A percentile compares a stretch with the other conserved stretches of the same genome.
phyloP scores from a whole-genome alignment of 2,888 invertebrate genomes.

The Drosophila anceps region DNA sequence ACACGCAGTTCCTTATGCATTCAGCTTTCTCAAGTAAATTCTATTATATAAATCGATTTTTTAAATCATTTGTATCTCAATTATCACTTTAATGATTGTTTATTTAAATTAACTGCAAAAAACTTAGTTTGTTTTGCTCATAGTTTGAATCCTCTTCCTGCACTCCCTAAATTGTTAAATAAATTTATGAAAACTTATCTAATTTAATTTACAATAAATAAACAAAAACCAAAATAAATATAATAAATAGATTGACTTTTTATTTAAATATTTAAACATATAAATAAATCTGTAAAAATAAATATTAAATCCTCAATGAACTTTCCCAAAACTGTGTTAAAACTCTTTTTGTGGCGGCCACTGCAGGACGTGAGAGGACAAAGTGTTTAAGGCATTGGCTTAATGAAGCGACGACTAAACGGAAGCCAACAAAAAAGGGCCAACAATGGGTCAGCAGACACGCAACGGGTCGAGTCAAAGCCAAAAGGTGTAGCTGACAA shows the following conservation, averaged over 20 bases:
- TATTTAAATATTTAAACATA: neutral
- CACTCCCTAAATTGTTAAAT: no score
- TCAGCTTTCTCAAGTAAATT: neutral
- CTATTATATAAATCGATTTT: neutral
- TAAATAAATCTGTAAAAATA: conserved; percentile 4
- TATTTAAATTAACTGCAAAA: neutral
- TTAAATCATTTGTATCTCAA: neutral
- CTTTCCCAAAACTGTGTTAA: conserved; percentile 24
- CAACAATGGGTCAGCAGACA: conserved; percentile 1
- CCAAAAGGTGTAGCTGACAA: conserved; percentile 41
- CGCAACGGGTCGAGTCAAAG: conserved; percentile 17
- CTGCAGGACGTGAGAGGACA: conserved; percentile 54
- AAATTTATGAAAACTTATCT: no score
- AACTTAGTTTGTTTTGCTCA: no score
- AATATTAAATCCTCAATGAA: conserved; percentile 22
- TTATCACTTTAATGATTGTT: neutral
- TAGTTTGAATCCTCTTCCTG: no score
- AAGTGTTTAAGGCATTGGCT: conserved; percentile 58
- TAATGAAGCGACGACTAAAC: conserved; percentile 72
- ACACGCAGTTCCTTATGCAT: neutral
- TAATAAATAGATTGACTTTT: neutral
- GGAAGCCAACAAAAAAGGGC: conserved; percentile 37
- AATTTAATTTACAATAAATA: no score
- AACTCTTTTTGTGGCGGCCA: conserved; percentile 1
- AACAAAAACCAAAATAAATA: no score